Evolutionary conservation across 2,113 vertebrate species (phyloP).

Genomic region (Dicrurus megarhynchus): DNA sequence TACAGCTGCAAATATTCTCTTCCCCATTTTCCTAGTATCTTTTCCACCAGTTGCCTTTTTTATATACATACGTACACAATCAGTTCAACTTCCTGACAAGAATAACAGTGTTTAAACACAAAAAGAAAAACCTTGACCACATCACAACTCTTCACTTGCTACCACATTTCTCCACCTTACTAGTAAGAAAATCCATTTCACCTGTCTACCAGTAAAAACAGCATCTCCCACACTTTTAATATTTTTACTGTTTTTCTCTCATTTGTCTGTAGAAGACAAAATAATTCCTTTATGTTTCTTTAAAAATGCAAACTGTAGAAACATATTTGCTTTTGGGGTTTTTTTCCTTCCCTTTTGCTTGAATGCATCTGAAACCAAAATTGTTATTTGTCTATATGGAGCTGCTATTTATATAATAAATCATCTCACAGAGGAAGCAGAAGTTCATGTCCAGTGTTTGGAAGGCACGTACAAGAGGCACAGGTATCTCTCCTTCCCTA

Average conservation of each 20-base stretch:
- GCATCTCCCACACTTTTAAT: not conserved
- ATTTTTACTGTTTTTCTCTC: not conserved
- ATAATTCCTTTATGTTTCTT: not conserved
- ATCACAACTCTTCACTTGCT: not conserved
- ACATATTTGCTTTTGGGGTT: rapidly evolving
- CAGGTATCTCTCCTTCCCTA: not conserved
- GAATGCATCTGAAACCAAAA: not conserved
- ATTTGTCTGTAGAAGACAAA: not conserved
- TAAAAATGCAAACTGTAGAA: not conserved
- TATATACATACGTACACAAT: not conserved
- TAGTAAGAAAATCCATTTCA: not conserved
- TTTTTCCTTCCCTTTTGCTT: not conserved
- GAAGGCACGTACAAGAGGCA: not conserved
- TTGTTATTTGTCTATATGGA: not conserved
- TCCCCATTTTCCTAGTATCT: not conserved
- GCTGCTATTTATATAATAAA: not conserved
- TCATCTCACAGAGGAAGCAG: not conserved
- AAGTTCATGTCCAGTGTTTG: not conserved
- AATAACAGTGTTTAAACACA: not conserved
- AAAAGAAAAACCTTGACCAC: not conserved
- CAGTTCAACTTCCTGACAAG: not conserved
- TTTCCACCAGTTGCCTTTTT: not conserved
- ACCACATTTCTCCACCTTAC: not conserved
- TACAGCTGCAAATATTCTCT: not conserved
- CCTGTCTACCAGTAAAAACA: not conserved